Evolutionary conservation across 2,888 invertebrate genomes (phyloP), one percentile per base, ranked within the genome.

Genomic region (Dryobotodes eremita): DNA sequence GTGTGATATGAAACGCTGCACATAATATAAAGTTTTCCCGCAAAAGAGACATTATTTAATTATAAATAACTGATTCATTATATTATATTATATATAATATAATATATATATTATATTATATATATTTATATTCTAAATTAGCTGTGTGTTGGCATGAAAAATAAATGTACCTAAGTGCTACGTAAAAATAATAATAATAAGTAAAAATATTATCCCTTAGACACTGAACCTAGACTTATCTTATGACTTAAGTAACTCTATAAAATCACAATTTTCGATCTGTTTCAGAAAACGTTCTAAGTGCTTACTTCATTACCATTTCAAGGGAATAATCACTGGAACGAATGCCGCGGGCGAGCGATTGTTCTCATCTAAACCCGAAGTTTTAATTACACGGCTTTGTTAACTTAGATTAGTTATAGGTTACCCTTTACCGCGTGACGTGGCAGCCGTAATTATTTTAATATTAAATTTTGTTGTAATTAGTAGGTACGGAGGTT

Each of bases 351-450:
- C 79, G 73, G 86, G 89, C 89, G 86, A 72, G 75, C 83, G 86
- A 89, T 89, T 88, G 90, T 90, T 88, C 84, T 78, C 81, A 68
- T 88, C 88, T 88, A 86, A 89, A 87, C 86, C 88, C 89, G 82
- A 91, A 93, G 92, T 93, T 92, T 93, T 92, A 93, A 93, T 93
- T 92, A 92, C 88, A 88, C 85, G 84, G 89, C 91, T 91, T 92
- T 91, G 89, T 90, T 88, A 92, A 93, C 91, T 93, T 92, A 92
- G 92, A 93, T 93, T 93, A 92, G 91, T 89, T 92, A 92, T 92
- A 89, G 89, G 89, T 89, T 84, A 87, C 91, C 89, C 89, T 84
- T 88, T 82, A 77, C 88, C 84, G 89, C 84, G 83, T 78, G 84
- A 86, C 80, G 79, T 66, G 55, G 79, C 72, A 23, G 74, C 36